phyloP scores from a whole-genome alignment of 2,113 vertebrate genomes.

The Myrmecophaga tridactyla region DNA sequence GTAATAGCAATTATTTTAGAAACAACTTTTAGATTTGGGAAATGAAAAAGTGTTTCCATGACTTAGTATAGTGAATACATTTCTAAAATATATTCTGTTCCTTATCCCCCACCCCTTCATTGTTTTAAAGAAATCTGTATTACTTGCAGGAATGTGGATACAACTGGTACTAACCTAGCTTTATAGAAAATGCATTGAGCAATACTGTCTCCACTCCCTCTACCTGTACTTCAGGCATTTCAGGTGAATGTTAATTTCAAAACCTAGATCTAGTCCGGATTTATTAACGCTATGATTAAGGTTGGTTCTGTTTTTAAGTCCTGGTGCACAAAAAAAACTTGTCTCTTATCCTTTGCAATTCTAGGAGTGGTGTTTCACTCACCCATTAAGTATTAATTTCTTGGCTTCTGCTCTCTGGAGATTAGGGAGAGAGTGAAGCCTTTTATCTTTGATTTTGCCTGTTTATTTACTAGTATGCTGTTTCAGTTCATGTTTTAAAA shows the following conservation, averaged over 20 bases:
- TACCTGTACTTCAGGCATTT: background rate
- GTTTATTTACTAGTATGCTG: background rate
- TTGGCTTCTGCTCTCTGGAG: background rate
- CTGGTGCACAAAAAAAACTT: constrained; percentile 28
- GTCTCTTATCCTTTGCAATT: background rate
- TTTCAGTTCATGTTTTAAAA: background rate
- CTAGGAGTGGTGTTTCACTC: background rate
- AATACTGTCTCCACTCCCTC: background rate
- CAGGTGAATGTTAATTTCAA: background rate
- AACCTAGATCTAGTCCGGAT: background rate
- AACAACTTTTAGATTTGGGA: constrained; percentile 14
- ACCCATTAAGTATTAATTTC: background rate
- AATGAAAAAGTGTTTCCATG: background rate
- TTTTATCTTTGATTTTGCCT: constrained; percentile 12
- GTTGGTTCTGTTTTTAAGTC: background rate
- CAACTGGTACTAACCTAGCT: background rate
- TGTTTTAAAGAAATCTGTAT: background rate
- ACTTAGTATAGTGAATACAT: background rate
- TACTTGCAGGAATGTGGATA: background rate
- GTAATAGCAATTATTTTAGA: background rate
- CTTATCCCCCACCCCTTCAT: background rate
- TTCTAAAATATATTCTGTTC: background rate
- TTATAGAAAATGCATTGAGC: background rate
- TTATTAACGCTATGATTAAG: background rate
- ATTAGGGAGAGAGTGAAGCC: background rate